Conservation (phyloP, 2,888 invertebrate genomes). For the Ametastegia equiseti region DNA sequence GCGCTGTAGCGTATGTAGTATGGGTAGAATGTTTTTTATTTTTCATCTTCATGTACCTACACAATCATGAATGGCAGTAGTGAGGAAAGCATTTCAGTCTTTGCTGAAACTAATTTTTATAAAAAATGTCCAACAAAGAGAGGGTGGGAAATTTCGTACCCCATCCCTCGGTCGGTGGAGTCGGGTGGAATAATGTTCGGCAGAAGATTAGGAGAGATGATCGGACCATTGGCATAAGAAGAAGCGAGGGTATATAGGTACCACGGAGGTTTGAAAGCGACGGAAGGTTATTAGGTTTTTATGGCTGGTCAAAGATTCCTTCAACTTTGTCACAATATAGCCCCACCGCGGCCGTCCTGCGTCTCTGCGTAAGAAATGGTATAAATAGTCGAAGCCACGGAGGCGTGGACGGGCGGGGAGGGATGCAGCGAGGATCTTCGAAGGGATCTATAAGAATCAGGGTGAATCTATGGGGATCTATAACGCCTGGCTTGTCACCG, state of each 20-base stretch:
- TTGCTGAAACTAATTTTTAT: neutral
- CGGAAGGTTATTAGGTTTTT: conserved; percentile 20
- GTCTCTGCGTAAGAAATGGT: neutral
- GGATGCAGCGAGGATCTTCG: neutral
- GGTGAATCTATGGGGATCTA: conserved; percentile 30
- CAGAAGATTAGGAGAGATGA: neutral
- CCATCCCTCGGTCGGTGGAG: neutral
- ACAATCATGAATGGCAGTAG: too few species aligned
- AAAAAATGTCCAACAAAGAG: neutral
- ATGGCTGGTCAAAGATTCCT: conserved; percentile 12
- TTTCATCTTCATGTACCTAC: neutral
- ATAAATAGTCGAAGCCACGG: conserved; percentile 11
- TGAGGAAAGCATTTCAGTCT: neutral
- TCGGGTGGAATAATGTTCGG: neutral
- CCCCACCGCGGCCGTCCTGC: neutral
- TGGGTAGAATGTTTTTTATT: neutral
- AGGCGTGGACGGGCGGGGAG: conserved; percentile 24
- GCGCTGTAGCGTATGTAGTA: too few species aligned
- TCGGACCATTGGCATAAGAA: neutral
- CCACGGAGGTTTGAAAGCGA: neutral
- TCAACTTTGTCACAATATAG: conserved; percentile 28
- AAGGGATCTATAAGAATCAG: neutral
- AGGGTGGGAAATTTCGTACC: neutral
- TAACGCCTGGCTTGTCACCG: conserved; percentile 39
- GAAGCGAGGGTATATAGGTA: neutral